A percentile compares a stretch with the other conserved stretches of the same genome.
Conservation (phyloP, 1,140 invertebrate genomes). For the Ostrea edulis region DNA sequence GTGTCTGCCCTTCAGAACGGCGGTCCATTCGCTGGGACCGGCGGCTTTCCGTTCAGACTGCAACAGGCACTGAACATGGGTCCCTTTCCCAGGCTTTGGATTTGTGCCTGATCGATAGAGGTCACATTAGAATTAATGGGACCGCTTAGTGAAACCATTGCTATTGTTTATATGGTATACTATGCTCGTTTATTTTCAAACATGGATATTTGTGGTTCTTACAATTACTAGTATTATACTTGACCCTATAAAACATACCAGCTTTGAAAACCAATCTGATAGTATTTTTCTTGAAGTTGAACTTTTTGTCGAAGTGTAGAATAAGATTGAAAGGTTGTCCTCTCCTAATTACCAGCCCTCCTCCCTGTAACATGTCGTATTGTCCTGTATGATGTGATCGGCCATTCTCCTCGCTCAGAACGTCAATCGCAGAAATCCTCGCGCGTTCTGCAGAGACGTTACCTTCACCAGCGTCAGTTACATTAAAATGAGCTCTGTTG, state of each 20-base stretch:
- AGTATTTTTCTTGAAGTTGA: conserved; percentile 38
- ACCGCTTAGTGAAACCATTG: not conserved
- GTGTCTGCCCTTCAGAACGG: conserved; percentile 43
- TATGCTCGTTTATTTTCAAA: too few relatives aligned
- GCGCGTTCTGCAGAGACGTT: conserved; percentile 1
- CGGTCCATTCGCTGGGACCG: conserved; percentile 48
- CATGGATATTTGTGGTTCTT: too few relatives aligned
- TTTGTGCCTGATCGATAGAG: conserved; percentile 36
- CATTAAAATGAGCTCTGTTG: not conserved
- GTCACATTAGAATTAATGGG: not conserved
- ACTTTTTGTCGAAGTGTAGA: conserved; percentile 46
- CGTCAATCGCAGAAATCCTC: conserved; percentile 44
- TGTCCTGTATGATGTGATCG: conserved; percentile 48
- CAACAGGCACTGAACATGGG: conserved; percentile 51
- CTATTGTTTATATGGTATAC: too few relatives aligned
- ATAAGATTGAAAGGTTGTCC: conserved; percentile 52
- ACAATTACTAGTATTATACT: too few relatives aligned
- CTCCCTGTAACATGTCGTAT: conserved; percentile 41
- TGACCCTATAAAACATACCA: conserved; percentile 5
- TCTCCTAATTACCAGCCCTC: conserved; percentile 50
- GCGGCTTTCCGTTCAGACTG: not conserved
- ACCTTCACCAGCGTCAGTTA: not conserved
- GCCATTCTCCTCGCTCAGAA: conserved; percentile 47
- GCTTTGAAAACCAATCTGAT: conserved; percentile 43
- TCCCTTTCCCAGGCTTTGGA: conserved; percentile 54